Conservation (phyloP, 35 echinoderm and acorn worm species). For the Acanthaster planci region DNA sequence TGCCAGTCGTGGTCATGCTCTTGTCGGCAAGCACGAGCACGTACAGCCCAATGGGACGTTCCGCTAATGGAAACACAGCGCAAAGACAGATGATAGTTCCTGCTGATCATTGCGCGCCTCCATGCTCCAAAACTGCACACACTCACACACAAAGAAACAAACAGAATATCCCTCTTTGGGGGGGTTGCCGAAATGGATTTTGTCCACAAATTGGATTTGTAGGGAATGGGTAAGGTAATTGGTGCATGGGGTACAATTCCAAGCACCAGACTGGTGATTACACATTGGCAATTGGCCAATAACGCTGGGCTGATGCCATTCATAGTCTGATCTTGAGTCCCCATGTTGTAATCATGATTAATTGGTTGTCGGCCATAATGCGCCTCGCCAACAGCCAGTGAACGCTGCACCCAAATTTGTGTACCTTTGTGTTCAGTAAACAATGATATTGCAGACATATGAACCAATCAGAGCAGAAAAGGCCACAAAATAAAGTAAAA, state of each 20-base stretch:
- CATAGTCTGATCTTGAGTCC: neutral
- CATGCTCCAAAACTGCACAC: too few species aligned
- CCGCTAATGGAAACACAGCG: neutral
- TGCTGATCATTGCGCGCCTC: too few species aligned
- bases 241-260: neutral
- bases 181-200: neutral
- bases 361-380: too few species aligned
- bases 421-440: too few species aligned
- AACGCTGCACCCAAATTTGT: too few species aligned
- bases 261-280: conserved; percentile 2
- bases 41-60: conserved; percentile 5
- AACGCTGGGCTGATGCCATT: neutral
- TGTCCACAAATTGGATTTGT: conserved; percentile 12
- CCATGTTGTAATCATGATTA: neutral
- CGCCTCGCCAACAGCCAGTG: too few species aligned
- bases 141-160: too few species aligned
- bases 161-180: neutral
- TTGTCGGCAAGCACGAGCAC: neutral
- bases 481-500: too few species aligned
- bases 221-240: neutral
- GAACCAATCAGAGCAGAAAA: too few species aligned
- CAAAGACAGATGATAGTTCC: neutral
- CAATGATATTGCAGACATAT: too few species aligned
- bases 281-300: neutral
- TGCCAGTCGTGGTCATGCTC: neutral